Conservation (phyloP, 2,113 vertebrate genomes). For the Seriola quinqueradiata region DNA sequence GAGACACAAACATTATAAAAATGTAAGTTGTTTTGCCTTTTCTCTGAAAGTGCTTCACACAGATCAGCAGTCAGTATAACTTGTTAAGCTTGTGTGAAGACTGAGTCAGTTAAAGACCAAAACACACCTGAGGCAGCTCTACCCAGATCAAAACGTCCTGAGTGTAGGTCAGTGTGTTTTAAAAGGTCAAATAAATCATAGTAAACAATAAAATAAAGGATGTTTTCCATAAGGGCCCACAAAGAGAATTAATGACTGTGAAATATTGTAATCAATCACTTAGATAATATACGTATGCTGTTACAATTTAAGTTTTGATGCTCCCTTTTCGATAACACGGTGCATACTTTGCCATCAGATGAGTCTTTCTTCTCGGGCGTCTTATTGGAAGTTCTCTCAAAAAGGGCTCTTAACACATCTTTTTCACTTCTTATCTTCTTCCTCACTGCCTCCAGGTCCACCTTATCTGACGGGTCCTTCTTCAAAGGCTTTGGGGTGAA, state of each 20-base stretch:
- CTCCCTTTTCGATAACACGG: background rate
- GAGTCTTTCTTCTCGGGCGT: constrained; percentile 64
- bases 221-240: background rate
- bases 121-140: too few relatives aligned
- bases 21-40: background rate
- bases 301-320: background rate
- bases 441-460: constrained; percentile 89
- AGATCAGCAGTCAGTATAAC: too few relatives aligned
- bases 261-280: background rate
- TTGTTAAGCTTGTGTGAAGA: too few relatives aligned
- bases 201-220: background rate
- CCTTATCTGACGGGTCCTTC: constrained; percentile 85
- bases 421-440: constrained; percentile 89
- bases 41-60: too few relatives aligned
- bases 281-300: background rate
- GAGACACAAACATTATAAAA: too few relatives aligned
- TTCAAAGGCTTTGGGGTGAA: constrained; percentile 89
- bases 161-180: too few relatives aligned
- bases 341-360: constrained; percentile 77
- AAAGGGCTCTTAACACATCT: constrained; percentile 89
- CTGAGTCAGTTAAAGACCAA: too few relatives aligned
- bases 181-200: background rate
- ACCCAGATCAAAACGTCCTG: too few relatives aligned
- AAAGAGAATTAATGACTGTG: background rate
- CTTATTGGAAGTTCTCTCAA: constrained; percentile 87